These are phyloP conservation scores for Drosophila fuyamai DNA, from an alignment of 1,140 invertebrate genomes.

Conservation along the genomic window DNA sequence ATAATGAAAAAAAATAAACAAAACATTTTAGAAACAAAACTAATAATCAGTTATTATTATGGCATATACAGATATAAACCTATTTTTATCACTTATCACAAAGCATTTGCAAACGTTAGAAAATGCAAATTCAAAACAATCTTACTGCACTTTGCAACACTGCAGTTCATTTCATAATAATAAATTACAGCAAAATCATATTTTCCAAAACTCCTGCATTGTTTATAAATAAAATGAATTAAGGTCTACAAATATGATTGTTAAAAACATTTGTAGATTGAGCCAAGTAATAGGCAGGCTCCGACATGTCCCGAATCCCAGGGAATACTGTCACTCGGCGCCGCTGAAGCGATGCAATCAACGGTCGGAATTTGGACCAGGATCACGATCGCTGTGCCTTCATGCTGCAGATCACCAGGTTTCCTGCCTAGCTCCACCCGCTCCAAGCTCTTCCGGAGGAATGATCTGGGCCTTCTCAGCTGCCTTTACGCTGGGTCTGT, in stretches of 20 bases:
- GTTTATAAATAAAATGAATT: conserved; percentile 46
- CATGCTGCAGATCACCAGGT: background rate
- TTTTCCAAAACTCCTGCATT: conserved; percentile 10
- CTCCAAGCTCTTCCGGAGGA: background rate
- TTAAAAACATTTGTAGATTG: conserved; percentile 56
- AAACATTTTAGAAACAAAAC: too few relatives aligned
- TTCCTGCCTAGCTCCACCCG: background rate
- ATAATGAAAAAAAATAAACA: too few relatives aligned
- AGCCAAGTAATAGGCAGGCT: conserved; percentile 38
- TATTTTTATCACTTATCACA: too few relatives aligned
- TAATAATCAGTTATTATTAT: background rate
- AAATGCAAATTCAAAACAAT: conserved; percentile 4
- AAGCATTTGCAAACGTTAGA: background rate
- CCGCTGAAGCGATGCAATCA: conserved; percentile 3
- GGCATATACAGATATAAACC: background rate
- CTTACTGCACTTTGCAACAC: conserved; percentile 47
- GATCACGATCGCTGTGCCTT: conserved; percentile 16
- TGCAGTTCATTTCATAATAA: conserved; percentile 63
- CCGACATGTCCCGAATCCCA: conserved; percentile 12
- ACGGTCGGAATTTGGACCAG: conserved; percentile 4
- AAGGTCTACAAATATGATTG: conserved; percentile 53
- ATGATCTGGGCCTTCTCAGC: conserved; percentile 43
- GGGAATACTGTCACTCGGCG: conserved; percentile 21
- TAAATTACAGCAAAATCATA: background rate
- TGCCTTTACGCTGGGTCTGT: conserved; percentile 56